Evolutionary conservation across 2,797 vertebrate genomes (phyloP).

Genomic region (Lindbergichthys nudifrons): DNA sequence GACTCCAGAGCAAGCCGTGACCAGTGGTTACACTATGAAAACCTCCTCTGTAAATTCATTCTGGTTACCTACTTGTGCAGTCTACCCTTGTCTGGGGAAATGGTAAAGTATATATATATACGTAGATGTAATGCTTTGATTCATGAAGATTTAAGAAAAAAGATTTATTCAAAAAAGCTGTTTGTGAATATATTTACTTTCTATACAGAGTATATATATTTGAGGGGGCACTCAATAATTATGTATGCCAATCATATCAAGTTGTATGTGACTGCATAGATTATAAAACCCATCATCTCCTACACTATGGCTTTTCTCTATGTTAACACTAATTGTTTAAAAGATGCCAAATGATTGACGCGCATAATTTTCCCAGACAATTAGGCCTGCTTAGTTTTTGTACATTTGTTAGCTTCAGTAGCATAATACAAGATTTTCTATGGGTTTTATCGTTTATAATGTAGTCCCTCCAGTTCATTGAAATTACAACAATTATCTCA

Average conservation of each 20-base stretch:
- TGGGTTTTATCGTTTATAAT: neutral
- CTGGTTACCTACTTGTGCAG: slow-evolving; percentile 26
- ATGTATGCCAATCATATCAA: slow-evolving; percentile 31
- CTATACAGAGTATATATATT: slow-evolving; percentile 64
- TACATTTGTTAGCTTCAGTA: slow-evolving; percentile 4
- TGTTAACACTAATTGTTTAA: slow-evolving; percentile 19
- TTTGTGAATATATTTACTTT: slow-evolving; percentile 67
- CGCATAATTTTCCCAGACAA: neutral
- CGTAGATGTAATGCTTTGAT: slow-evolving; percentile 54
- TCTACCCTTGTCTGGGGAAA: slow-evolving; percentile 39
- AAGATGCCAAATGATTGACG: slow-evolving; percentile 47
- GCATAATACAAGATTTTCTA: neutral
- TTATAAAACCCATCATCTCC: slow-evolving; percentile 18
- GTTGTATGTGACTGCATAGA: slow-evolving; percentile 40
- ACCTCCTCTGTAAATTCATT: slow-evolving; percentile 35
- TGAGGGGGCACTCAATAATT: slow-evolving; percentile 42
- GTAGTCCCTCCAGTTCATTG: neutral
- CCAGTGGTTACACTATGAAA: slow-evolving; percentile 28
- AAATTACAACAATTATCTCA: neutral
- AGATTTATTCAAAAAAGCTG: slow-evolving; percentile 47
- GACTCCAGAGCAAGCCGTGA: slow-evolving; percentile 10
- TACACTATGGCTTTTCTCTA: slow-evolving; percentile 29
- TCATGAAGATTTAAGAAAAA: slow-evolving; percentile 46
- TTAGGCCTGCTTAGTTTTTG: slow-evolving; percentile 18
- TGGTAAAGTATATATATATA: slow-evolving; percentile 37